Percentiles rank a stretch among this genome's conserved stretches.
Evolutionary conservation across 2,113 vertebrate genomes (phyloP).

Genomic region (Polyodon spathula): DNA sequence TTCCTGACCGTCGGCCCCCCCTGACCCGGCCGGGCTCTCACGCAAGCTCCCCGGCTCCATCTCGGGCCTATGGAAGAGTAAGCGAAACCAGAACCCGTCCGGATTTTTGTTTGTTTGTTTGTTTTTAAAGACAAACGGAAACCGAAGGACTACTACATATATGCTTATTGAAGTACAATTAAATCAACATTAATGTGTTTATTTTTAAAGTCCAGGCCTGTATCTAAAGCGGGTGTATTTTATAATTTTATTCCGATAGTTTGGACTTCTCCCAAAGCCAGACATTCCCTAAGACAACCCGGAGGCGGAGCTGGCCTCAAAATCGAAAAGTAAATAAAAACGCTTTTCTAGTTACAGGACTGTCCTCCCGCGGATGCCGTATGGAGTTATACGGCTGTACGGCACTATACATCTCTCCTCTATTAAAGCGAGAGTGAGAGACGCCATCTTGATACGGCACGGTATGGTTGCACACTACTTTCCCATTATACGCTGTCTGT

Average conservation of each 20-base stretch:
- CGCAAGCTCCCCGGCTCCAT: constrained; percentile 50
- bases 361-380: not conserved
- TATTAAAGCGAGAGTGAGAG: too few species aligned
- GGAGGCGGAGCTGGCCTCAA: not conserved
- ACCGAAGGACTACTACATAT: not conserved
- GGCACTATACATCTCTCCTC: too few species aligned
- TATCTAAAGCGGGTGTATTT: not conserved
- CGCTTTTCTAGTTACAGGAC: not conserved
- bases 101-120: not conserved
- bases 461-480: too few species aligned
- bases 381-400: not conserved
- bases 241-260: not conserved
- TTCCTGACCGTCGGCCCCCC: constrained; percentile 21
- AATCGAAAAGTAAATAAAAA: not conserved
- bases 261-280: not conserved
- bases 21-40: constrained; percentile 45
- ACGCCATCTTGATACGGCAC: too few species aligned
- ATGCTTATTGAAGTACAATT: not conserved
- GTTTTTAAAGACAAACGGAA: not conserved
- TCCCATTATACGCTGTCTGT: too few species aligned
- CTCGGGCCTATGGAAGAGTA: constrained; percentile 28
- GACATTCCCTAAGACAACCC: not conserved
- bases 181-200: not conserved
- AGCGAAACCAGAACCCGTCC: not conserved
- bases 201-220: not conserved